Conservation (phyloP, 2,797 vertebrate species). For the Bovichtus variegatus region DNA sequence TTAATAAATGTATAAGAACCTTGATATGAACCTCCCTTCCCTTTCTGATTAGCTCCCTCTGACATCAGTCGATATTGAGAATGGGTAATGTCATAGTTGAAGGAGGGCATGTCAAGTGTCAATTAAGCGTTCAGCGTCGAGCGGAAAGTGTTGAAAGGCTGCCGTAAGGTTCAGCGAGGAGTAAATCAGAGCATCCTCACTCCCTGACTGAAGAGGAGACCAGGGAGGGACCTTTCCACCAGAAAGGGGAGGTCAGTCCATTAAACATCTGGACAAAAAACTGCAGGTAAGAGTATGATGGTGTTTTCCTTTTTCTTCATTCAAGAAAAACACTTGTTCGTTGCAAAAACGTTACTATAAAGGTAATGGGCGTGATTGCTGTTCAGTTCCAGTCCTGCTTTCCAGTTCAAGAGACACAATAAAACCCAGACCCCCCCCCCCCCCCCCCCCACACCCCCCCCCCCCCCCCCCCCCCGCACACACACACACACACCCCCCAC, state of each 20-base stretch:
- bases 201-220: constrained; percentile 60
- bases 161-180: constrained; percentile 55
- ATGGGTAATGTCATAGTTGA: constrained; percentile 47
- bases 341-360: constrained; percentile 80
- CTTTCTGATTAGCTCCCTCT: constrained; percentile 57
- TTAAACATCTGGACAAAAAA: constrained; percentile 59
- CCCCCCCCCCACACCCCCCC: constrained; percentile 21
- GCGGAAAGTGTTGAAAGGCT: constrained; percentile 59
- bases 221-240: constrained; percentile 54
- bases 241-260: constrained; percentile 64
- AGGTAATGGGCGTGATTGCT: constrained; percentile 76
- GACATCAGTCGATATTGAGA: constrained; percentile 50
- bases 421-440: constrained; percentile 59
- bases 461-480: constrained; percentile 6
- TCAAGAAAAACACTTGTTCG: constrained; percentile 69
- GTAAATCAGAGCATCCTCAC: constrained; percentile 58
- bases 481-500: too few relatives aligned
- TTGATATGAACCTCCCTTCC: constrained; percentile 51
- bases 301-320: constrained; percentile 54
- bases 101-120: constrained; percentile 55
- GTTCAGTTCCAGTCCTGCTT: constrained; percentile 66
- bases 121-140: constrained; percentile 53
- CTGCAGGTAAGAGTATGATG: constrained; percentile 56
- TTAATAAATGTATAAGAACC: constrained; percentile 47
- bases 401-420: constrained; percentile 67